Evolutionary conservation across 2,113 vertebrate species (phyloP).

Genomic region (Actinemys pallida): DNA sequence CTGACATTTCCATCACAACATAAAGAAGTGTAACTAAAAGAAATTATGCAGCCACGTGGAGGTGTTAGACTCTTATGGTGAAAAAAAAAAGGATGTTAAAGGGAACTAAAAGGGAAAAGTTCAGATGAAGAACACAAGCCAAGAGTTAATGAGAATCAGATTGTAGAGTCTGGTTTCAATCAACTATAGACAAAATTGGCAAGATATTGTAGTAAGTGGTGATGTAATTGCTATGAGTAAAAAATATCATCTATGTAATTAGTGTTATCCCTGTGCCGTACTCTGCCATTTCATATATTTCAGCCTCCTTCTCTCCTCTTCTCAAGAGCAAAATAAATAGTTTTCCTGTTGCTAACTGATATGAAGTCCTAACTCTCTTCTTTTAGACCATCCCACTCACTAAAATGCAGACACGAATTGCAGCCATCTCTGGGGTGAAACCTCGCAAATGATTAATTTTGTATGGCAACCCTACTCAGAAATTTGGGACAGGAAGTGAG

Average conservation of each 20-base stretch:
- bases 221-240: conserved; percentile 24
- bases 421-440: neutral
- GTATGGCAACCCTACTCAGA: neutral
- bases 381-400: neutral
- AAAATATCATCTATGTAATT: neutral
- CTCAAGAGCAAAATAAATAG: neutral
- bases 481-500: neutral
- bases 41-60: neutral
- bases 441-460: neutral
- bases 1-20: neutral
- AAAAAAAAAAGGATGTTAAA: neutral
- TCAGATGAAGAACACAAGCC: neutral
- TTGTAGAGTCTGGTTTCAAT: conserved; percentile 25
- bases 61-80: neutral
- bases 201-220: neutral
- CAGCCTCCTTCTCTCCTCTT: neutral
- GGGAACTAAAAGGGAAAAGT: neutral
- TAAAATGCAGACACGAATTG: neutral
- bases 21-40: neutral
- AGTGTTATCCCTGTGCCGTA: neutral
- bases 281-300: neutral
- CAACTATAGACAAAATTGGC: conserved; percentile 28
- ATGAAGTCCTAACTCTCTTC: neutral
- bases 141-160: conserved; percentile 1
- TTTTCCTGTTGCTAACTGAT: neutral